A percentile compares a stretch with the other conserved stretches of the same genome.
Evolutionary conservation across 1,140 invertebrate species (phyloP).

Genomic region (Hylyphantes graminicola): DNA sequence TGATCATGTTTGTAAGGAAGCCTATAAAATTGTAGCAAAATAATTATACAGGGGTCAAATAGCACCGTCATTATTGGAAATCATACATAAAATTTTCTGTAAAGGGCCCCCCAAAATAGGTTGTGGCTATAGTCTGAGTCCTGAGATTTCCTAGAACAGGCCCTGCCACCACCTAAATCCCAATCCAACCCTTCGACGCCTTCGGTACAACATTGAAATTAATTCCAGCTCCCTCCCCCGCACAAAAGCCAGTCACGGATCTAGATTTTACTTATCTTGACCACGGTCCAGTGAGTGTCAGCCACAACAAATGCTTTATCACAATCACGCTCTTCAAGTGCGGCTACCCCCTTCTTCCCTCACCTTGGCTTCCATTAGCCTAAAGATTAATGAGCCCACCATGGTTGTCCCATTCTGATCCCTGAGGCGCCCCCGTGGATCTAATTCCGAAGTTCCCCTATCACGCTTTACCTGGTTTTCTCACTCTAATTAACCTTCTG

Average conservation of each 20-base stretch:
- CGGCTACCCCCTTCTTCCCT: conserved; percentile 1
- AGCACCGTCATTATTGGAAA: no score
- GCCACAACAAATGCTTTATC: conserved; percentile 59
- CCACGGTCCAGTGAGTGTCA: conserved; percentile 55
- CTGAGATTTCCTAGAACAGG: no score
- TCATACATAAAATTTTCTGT: no score
- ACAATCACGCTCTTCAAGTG: conserved; percentile 58
- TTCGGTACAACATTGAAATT: no score
- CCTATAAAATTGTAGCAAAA: no score
- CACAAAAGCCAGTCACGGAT: conserved; percentile 55
- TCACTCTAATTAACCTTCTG: conserved; percentile 59
- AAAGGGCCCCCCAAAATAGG: no score
- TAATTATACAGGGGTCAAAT: no score
- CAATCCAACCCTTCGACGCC: no score
- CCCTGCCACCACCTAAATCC: no score
- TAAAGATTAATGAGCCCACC: conserved; percentile 55
- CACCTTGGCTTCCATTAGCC: conserved; percentile 51
- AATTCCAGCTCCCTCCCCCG: conserved; percentile 41
- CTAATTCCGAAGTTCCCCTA: conserved; percentile 54
- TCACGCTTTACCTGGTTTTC: conserved; percentile 59
- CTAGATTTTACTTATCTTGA: conserved; percentile 59
- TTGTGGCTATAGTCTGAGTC: no score
- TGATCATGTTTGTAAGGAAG: no score
- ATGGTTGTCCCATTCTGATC: conserved; percentile 38
- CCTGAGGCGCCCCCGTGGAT: conserved; percentile 49